Evolutionary conservation across 1,140 invertebrate genomes (phyloP).

Genomic region (Euborellia annulipes): DNA sequence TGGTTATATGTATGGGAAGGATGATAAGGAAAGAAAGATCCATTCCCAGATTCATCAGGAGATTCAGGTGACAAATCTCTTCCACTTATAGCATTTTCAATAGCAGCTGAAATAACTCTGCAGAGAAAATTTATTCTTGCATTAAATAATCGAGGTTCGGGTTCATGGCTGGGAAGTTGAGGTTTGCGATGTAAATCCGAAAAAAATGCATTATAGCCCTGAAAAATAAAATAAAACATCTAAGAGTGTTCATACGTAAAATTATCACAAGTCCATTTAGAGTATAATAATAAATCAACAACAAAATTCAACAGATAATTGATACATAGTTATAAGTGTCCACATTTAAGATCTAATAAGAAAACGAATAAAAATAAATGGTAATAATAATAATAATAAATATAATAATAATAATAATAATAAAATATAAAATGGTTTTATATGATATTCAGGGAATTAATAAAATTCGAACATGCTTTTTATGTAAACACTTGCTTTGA

Average conservation of each 20-base stretch:
- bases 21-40: not conserved
- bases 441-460: too few species aligned
- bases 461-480: too few species aligned
- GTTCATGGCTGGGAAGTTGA: conserved; percentile 23
- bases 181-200: conserved; percentile 27
- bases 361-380: conserved; percentile 33
- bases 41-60: not conserved
- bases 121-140: conserved; percentile 27
- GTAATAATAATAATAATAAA: conserved; percentile 36
- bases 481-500: too few species aligned
- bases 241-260: not conserved
- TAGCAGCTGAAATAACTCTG: conserved; percentile 24
- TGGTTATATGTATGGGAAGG: not conserved
- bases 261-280: not conserved
- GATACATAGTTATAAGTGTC: not conserved
- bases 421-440: too few species aligned
- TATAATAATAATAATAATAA: conserved; percentile 20
- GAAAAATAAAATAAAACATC: conserved; percentile 14
- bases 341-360: conserved; percentile 34
- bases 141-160: conserved; percentile 22
- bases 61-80: not conserved
- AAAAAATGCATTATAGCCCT: conserved; percentile 31
- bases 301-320: conserved; percentile 8
- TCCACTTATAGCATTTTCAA: conserved; percentile 13
- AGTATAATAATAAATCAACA: conserved; percentile 1